Conservation (phyloP, 2,113 vertebrate genomes). For the Datnioides undecimradiatus region DNA sequence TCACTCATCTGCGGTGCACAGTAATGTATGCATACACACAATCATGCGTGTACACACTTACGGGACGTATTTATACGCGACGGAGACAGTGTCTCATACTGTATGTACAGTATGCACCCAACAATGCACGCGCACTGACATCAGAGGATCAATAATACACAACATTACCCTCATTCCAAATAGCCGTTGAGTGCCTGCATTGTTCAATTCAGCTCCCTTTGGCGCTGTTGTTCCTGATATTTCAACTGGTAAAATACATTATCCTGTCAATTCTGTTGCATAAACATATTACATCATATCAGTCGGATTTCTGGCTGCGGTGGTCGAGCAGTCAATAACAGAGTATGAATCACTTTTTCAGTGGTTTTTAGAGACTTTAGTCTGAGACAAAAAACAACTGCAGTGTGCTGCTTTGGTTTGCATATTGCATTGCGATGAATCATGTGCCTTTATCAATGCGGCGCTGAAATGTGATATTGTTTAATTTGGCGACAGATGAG, state of each 20-base stretch:
- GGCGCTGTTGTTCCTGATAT: conserved; percentile 14
- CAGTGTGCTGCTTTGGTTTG: conserved; percentile 38
- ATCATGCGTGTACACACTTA: conserved; percentile 17
- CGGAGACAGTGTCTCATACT: conserved; percentile 11
- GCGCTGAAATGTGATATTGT: conserved; percentile 12
- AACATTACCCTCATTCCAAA: conserved; percentile 36
- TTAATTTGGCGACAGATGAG: conserved; percentile 4
- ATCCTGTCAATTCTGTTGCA: conserved; percentile 22
- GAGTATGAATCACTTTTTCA: conserved; percentile 73
- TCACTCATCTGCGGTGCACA: conserved; percentile 65
- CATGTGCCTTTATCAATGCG: conserved; percentile 35
- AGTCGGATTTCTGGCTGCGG: conserved; percentile 37
- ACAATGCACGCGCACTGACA: conserved; percentile 32
- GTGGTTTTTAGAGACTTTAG: conserved; percentile 63
- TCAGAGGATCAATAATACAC: conserved; percentile 40
- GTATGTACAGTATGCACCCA: conserved; percentile 40
- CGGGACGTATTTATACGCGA: conserved; percentile 55
- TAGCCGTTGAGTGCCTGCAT: neutral
- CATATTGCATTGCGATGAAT: conserved; percentile 58
- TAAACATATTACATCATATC: conserved; percentile 59
- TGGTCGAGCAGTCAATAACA: conserved; percentile 68
- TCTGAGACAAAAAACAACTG: conserved; percentile 50
- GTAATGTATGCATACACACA: conserved; percentile 21
- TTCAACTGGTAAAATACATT: conserved; percentile 26
- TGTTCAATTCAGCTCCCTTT: conserved; percentile 1